Evolutionary conservation across 2,888 invertebrate genomes (phyloP).

Genomic region (Nemurella pictetii): DNA sequence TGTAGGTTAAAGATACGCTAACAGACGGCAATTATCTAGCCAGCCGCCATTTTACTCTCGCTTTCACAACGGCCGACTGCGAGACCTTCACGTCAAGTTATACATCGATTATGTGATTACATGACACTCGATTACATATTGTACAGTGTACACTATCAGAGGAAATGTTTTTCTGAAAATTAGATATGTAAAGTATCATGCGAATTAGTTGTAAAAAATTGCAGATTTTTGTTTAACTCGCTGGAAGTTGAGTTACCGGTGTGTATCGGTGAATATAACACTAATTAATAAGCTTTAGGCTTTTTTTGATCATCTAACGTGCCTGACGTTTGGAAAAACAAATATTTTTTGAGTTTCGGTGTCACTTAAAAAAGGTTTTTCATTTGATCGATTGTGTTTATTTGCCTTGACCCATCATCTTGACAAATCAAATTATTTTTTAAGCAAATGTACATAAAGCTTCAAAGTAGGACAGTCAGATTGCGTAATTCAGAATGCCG

Average conservation of each 20-base stretch:
- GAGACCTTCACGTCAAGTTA: constrained; percentile 8
- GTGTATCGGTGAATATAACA: neutral
- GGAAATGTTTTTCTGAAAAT: neutral
- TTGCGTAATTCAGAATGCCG: neutral
- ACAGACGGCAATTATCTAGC: constrained; percentile 21
- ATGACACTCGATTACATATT: neutral
- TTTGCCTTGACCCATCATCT: neutral
- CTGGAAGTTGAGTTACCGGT: neutral
- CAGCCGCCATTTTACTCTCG: constrained; percentile 14
- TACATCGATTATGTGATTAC: constrained; percentile 4
- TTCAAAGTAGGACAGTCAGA: neutral
- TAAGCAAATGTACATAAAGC: neutral
- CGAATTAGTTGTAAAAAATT: neutral
- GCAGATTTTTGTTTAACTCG: neutral
- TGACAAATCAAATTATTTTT: neutral
- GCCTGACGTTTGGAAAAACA: neutral
- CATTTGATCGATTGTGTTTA: neutral
- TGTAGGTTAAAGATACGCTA: constrained; percentile 32
- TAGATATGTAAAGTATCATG: neutral
- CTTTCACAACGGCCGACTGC: constrained; percentile 18
- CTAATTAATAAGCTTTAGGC: neutral
- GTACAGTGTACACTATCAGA: neutral
- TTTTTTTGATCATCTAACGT: too few species aligned
- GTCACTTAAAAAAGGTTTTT: neutral
- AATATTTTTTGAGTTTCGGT: neutral